Conservation (phyloP, 2,797 vertebrate genomes). For the Hoplostethus atlanticus region DNA sequence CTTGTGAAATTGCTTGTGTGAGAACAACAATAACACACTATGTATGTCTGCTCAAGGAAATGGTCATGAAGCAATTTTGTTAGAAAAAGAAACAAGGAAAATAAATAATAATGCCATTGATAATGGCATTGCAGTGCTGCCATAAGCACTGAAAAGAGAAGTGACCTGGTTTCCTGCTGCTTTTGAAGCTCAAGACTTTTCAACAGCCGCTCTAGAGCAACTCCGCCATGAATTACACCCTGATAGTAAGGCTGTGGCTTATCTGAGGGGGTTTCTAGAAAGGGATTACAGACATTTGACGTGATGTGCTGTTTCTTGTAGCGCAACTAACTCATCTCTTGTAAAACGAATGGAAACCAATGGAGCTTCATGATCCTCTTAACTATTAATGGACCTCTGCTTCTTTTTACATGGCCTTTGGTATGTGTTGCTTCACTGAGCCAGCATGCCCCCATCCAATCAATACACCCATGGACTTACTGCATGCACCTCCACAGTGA, state of each 20-base stretch:
- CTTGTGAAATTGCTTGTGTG: not conserved
- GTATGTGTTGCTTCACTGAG: too few species aligned
- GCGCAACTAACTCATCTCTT: not conserved
- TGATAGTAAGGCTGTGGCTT: not conserved
- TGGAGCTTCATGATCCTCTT: too few species aligned
- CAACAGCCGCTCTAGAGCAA: not conserved
- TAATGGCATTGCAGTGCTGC: not conserved
- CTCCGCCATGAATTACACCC: not conserved
- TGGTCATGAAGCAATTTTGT: too few species aligned
- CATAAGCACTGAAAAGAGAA: conserved; percentile 63
- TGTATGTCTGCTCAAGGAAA: not conserved
- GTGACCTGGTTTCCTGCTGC: conserved; percentile 45
- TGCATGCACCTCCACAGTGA: too few species aligned
- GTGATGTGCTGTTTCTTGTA: not conserved
- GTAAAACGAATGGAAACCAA: not conserved
- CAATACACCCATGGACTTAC: too few species aligned
- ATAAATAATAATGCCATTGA: too few species aligned
- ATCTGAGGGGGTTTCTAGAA: not conserved
- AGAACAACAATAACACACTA: not conserved
- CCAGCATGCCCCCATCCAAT: too few species aligned
- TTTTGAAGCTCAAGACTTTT: conserved; percentile 8
- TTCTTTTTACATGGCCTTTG: too few species aligned
- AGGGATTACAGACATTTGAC: not conserved
- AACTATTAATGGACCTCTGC: too few species aligned
- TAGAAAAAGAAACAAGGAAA: too few species aligned